Evolutionary conservation across 2,113 vertebrate genomes (phyloP).

Genomic region (Brachionichthys hirsutus): DNA sequence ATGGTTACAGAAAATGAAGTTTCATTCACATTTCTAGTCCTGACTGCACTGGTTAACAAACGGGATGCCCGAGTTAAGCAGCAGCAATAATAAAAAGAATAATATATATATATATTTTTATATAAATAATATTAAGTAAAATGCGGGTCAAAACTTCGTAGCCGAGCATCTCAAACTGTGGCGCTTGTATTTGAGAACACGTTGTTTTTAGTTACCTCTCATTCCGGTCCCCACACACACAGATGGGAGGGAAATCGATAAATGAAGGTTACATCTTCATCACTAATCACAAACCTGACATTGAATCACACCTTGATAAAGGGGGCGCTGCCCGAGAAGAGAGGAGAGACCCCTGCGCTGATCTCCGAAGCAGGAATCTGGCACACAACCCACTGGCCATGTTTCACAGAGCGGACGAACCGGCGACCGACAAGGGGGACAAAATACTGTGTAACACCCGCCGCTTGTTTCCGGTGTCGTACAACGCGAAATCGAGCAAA

Average conservation of each 20-base stretch:
- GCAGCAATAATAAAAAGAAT: too few species aligned
- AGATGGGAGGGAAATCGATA: background rate
- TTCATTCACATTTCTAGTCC: too few species aligned
- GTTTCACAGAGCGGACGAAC: background rate
- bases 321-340: constrained; percentile 16
- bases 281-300: background rate
- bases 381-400: constrained; percentile 56
- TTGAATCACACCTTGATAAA: constrained; percentile 54
- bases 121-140: too few species aligned
- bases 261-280: too few species aligned
- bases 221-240: background rate
- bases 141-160: too few species aligned
- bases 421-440: constrained; percentile 16
- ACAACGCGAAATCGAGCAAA: constrained; percentile 24
- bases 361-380: constrained; percentile 57
- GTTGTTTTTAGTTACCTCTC: too few species aligned
- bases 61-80: too few species aligned
- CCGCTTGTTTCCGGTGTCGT: constrained; percentile 37
- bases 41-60: too few species aligned
- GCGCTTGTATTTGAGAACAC: too few species aligned
- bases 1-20: too few species aligned
- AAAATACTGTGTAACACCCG: constrained; percentile 49
- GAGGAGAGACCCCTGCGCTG: constrained; percentile 37
- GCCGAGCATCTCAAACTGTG: too few species aligned
- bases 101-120: too few species aligned